phyloP scores from a whole-genome alignment of 2,797 vertebrate genomes.

The Martes flavigula region DNA sequence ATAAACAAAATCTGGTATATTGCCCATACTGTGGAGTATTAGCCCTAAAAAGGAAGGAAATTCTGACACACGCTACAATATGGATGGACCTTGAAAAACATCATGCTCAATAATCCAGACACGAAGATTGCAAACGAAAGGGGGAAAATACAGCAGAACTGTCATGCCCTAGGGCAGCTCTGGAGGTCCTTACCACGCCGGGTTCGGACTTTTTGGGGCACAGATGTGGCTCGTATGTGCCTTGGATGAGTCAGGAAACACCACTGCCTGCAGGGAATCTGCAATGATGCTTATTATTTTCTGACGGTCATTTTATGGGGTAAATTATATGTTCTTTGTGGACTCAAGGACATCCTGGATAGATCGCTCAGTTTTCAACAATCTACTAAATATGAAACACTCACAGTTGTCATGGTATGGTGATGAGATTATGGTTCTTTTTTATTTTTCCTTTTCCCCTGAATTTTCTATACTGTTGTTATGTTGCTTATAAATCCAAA shows the following conservation, averaged over 20 bases:
- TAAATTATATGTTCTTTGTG: not conserved
- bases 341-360: not conserved
- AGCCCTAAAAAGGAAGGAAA: not conserved
- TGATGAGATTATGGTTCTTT: not conserved
- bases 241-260: not conserved
- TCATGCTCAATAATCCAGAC: not conserved
- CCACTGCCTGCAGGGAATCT: not conserved
- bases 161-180: not conserved
- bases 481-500: not conserved
- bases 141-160: not conserved
- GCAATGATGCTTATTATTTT: not conserved
- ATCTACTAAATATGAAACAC: not conserved
- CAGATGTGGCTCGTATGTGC: not conserved
- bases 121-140: not conserved
- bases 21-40: not conserved
- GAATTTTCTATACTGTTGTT: not conserved
- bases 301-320: not conserved
- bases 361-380: not conserved
- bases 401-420: not conserved
- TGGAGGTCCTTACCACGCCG: accelerated
- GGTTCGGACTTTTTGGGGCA: not conserved
- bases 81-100: not conserved
- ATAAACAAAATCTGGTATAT: not conserved
- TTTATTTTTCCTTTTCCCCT: not conserved
- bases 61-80: not conserved